These are phyloP conservation scores for Thunnus thynnus DNA, from an alignment of 2,113 vertebrate species.

Conservation along the genomic window DNA sequence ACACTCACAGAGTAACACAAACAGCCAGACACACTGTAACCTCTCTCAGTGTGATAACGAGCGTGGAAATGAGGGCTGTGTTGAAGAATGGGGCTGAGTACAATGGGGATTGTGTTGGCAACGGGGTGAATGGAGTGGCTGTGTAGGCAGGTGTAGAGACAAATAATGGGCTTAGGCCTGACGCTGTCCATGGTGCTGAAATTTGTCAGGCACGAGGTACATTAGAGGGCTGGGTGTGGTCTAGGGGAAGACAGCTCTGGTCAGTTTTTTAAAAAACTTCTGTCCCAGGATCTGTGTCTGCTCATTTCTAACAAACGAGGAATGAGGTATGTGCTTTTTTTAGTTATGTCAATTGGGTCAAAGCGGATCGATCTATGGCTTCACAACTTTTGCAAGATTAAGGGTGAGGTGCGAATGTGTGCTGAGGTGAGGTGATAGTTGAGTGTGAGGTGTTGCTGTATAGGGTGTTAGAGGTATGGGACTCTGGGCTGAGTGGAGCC, in stretches of 20 bases:
- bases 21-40: slow-evolving; percentile 70
- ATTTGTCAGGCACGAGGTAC: slow-evolving; percentile 39
- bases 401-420: neutral
- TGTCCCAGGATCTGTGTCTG: neutral
- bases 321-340: neutral
- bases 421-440: slow-evolving; percentile 15
- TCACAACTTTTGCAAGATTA: neutral
- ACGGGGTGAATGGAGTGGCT: slow-evolving; percentile 64
- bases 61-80: slow-evolving; percentile 79
- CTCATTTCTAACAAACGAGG: neutral
- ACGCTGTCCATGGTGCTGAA: slow-evolving; percentile 67
- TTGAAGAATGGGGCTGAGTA: slow-evolving; percentile 73
- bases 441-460: neutral
- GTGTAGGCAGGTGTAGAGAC: slow-evolving; percentile 69
- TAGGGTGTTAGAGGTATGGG: slow-evolving; percentile 7
- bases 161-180: slow-evolving; percentile 61
- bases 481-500: neutral
- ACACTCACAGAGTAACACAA: slow-evolving; percentile 41
- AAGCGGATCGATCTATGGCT: neutral
- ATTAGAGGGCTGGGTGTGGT: slow-evolving; percentile 21
- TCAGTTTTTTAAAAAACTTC: neutral
- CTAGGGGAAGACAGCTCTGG: neutral
- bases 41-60: slow-evolving; percentile 77
- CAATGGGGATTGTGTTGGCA: slow-evolving; percentile 77
- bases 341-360: neutral